Evolutionary conservation across 2,797 vertebrate genomes (phyloP), one percentile per base, ranked within the genome.

Genomic region (Rhinatrema bivittatum): DNA sequence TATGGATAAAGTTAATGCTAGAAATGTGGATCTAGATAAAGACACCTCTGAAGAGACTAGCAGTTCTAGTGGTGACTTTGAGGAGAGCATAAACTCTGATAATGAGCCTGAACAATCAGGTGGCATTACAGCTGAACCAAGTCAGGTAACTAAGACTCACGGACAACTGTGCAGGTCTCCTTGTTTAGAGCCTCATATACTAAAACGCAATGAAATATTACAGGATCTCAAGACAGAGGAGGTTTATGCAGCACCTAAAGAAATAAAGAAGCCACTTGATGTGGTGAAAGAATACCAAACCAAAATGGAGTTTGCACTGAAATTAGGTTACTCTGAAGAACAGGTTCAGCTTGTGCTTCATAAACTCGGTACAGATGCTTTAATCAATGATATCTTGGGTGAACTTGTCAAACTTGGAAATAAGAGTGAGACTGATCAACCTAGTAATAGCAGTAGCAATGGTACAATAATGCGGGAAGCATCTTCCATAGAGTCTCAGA

Each of bases 391-490:
- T 64, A 83, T 97, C 42, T 78, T 97, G 53, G 94, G 95, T 47
- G 95, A 98, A 71, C 86, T 98, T 69, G 93, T 98, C 52, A 98
- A 98, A 75, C 86, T 97, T 50, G 94, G 94, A 50, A 91, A 91
- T 72, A 95, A 88, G 78, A 80, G 77, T 21, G 91, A 96, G 37
- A 55, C 70, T 16, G 92, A 93, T 53, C 85, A 79, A 47, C 62
- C 72, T 27, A 66, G 70, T 55, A 63, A 46, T 61, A 35, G 39
- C 7, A 65, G 68, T 19, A 37, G 70, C 29, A 79, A 60, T 40
- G 65, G 58, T 42, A 62, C 53, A 35, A 21, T 71, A 39, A 60
- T 70, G 29, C 60, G 87, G 18, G 86, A 87, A 50, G 66, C 83
- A 0, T 73, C 76, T 39, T 86, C 87, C 16, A 39, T 84, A 54